Evolutionary conservation across 2,888 invertebrate species (phyloP).

Genomic region (Amblyjoppa proteus): DNA sequence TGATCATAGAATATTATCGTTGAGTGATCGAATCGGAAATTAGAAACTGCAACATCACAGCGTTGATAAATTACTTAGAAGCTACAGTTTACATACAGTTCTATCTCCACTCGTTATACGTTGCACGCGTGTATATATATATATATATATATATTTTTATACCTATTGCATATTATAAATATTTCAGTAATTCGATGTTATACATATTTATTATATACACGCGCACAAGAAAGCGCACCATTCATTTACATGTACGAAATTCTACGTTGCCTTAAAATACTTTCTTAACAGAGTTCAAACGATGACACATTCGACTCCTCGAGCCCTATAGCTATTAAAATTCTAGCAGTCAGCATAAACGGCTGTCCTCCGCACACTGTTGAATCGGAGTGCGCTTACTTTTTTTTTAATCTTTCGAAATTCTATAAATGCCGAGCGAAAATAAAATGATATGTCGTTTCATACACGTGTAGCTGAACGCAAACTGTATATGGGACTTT

Average conservation of each 20-base stretch:
- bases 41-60: conserved; percentile 78
- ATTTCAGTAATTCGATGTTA: conserved; percentile 61
- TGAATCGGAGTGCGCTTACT: conserved; percentile 4
- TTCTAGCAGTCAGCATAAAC: conserved; percentile 73
- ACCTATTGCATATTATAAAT: conserved; percentile 65
- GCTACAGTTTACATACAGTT: conserved; percentile 75
- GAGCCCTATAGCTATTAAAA: conserved; percentile 70
- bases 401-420: background rate
- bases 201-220: conserved; percentile 57
- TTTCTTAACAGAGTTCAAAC: conserved; percentile 71
- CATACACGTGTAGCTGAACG: background rate
- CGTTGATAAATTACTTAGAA: conserved; percentile 79
- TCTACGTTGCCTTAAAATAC: conserved; percentile 74
- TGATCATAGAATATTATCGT: conserved; percentile 38
- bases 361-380: conserved; percentile 63
- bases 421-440: background rate
- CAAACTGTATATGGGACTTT: too few species aligned
- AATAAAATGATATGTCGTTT: background rate
- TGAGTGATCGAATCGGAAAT: conserved; percentile 58
- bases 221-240: conserved; percentile 32
- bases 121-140: conserved; percentile 22
- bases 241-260: conserved; percentile 55
- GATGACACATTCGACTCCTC: conserved; percentile 67
- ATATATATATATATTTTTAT: background rate
- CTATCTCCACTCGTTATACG: conserved; percentile 62